These are phyloP conservation scores for Babylonia areolata DNA, from an alignment of 1,140 invertebrate species.

Conservation along the genomic window DNA sequence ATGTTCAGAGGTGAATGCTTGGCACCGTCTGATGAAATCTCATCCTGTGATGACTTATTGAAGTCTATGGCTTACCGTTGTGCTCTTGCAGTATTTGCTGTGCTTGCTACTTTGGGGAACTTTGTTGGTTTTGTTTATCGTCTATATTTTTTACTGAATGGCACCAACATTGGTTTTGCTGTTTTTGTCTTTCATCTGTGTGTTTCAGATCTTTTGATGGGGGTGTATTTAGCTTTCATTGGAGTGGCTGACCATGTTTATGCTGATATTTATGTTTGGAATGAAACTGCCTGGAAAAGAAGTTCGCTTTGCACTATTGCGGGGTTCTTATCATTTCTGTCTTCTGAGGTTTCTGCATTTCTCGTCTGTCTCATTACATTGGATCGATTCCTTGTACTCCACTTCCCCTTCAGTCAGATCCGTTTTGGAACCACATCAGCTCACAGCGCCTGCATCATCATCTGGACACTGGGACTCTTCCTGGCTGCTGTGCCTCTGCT, in stretches of 20 bases:
- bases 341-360: neutral
- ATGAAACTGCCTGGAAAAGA: neutral
- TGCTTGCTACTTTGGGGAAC: neutral
- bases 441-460: neutral
- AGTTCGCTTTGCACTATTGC: neutral
- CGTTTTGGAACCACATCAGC: neutral
- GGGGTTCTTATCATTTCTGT: neutral
- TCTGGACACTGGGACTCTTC: neutral
- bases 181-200: constrained; percentile 6
- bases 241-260: neutral
- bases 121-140: neutral
- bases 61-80: constrained; percentile 45
- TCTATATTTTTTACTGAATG: neutral
- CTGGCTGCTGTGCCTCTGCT: neutral
- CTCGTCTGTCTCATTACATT: neutral
- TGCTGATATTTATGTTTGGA: neutral
- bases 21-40: constrained; percentile 54
- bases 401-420: neutral
- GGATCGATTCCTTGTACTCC: neutral
- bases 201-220: neutral
- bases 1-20: constrained; percentile 45
- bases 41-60: constrained; percentile 57
- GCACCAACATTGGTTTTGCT: neutral
- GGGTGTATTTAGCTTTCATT: neutral
- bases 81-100: neutral